Evolutionary conservation across 2,797 vertebrate species (phyloP).

Genomic region (Malacoraja senta): DNA sequence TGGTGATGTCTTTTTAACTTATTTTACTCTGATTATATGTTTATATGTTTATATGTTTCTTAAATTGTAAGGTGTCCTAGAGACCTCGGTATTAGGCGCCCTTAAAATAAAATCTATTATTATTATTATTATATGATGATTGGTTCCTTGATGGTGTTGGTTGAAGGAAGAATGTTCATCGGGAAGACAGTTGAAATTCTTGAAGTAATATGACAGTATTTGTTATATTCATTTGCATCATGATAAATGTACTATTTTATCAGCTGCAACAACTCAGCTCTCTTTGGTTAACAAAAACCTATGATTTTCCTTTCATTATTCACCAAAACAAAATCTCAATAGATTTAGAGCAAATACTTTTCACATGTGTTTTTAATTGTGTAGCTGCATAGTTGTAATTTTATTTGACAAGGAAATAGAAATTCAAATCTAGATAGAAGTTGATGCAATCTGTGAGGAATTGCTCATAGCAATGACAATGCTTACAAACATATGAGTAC

Average conservation of each 20-base stretch:
- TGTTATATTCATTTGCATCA: background rate
- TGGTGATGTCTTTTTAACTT: too few species aligned
- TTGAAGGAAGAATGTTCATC: background rate
- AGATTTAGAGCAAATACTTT: too few species aligned
- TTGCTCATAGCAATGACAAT: background rate
- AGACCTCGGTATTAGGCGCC: too few species aligned
- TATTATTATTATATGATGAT: too few species aligned
- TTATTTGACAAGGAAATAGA: background rate
- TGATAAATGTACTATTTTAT: background rate
- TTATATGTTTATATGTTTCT: too few species aligned
- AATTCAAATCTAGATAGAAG: background rate
- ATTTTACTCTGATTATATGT: too few species aligned
- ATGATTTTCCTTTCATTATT: background rate
- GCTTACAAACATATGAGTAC: background rate
- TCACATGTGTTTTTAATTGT: constrained; percentile 16
- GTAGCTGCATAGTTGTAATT: background rate
- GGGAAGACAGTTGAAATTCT: background rate
- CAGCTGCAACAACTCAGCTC: background rate
- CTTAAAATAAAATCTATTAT: too few species aligned
- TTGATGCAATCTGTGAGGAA: background rate
- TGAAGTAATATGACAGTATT: background rate
- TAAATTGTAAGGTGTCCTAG: too few species aligned
- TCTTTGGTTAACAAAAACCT: background rate
- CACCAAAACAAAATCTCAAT: background rate
- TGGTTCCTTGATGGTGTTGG: background rate